These are phyloP conservation scores for Sturnus vulgaris DNA, from an alignment of 2,113 vertebrate genomes.

Conservation along the genomic window DNA sequence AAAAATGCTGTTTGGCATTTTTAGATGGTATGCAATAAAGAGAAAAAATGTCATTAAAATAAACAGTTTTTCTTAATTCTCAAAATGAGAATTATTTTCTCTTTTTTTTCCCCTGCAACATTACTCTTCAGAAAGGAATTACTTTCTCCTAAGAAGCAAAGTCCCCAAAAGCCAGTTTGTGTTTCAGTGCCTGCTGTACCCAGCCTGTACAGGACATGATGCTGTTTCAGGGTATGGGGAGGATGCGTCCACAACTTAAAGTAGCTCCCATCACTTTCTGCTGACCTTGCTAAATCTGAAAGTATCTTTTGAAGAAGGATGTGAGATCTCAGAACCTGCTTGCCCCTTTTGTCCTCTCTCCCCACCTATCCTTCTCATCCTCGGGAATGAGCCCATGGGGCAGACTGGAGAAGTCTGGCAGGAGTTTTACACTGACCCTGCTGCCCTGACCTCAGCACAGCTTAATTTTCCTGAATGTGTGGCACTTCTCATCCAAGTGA, in stretches of 20 bases:
- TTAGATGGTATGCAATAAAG: not conserved
- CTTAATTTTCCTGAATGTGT: not conserved
- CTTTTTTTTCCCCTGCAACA: rapidly evolving
- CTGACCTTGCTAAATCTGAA: not conserved
- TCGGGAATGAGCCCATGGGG: rapidly evolving
- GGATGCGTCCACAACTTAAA: not conserved
- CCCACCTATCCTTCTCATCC: not conserved
- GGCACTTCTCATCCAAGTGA: not conserved
- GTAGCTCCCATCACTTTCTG: not conserved
- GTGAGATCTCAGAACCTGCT: not conserved
- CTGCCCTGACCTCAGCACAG: rapidly evolving
- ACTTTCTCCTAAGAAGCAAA: not conserved
- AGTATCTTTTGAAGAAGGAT: not conserved
- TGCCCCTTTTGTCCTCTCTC: not conserved
- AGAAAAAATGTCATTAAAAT: not conserved
- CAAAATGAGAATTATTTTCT: not conserved
- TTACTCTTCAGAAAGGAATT: not conserved
- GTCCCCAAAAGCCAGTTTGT: not conserved
- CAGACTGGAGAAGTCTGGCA: not conserved
- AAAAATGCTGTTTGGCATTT: not conserved
- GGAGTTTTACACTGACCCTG: not conserved
- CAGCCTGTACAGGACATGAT: rapidly evolving
- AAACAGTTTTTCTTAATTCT: not conserved
- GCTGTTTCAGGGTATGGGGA: not conserved
- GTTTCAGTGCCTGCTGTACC: not conserved